These are phyloP conservation scores for Colinus virginianus DNA, from an alignment of 2,113 vertebrate species.

Conservation along the genomic window DNA sequence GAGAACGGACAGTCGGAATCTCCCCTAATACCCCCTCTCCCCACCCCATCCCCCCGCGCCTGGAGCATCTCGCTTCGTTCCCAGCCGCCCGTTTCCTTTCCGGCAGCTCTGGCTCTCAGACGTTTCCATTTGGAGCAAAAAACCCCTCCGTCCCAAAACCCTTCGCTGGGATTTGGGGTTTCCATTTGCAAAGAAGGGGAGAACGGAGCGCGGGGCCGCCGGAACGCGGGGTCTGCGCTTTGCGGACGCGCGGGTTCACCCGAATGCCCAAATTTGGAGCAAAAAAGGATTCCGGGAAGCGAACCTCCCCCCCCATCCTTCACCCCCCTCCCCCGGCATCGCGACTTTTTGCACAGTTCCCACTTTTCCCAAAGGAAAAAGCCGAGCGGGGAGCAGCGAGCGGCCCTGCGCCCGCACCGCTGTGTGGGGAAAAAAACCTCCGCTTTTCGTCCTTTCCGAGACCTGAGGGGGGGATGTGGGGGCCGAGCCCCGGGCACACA, in stretches of 20 bases:
- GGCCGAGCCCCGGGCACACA: neutral
- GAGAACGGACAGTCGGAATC: neutral
- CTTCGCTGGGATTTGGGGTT: neutral
- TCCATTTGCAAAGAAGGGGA: too few species aligned
- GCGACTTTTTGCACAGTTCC: neutral
- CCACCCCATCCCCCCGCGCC: neutral
- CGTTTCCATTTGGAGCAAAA: neutral
- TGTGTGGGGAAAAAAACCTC: neutral
- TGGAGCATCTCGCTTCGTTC: neutral
- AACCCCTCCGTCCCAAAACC: neutral
- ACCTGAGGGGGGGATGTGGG: too few species aligned
- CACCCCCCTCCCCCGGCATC: neutral
- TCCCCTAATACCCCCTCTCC: slow-evolving; percentile 34
- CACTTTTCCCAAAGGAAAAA: neutral
- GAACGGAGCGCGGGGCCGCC: too few species aligned
- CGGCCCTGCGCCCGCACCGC: neutral
- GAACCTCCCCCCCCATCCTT: too few species aligned
- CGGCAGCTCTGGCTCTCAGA: neutral
- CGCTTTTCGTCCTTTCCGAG: too few species aligned
- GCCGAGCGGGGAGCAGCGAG: too few species aligned
- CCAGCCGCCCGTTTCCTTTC: neutral
- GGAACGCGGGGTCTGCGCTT: too few species aligned
- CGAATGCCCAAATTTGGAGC: neutral
- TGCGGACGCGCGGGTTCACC: fast-evolving
- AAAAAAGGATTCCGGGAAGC: neutral